A percentile compares a stretch with the other conserved stretches of the same genome.
These are phyloP conservation scores for Onychomys torridus DNA, from an alignment of 2,797 vertebrate genomes.

Conservation along the genomic window DNA sequence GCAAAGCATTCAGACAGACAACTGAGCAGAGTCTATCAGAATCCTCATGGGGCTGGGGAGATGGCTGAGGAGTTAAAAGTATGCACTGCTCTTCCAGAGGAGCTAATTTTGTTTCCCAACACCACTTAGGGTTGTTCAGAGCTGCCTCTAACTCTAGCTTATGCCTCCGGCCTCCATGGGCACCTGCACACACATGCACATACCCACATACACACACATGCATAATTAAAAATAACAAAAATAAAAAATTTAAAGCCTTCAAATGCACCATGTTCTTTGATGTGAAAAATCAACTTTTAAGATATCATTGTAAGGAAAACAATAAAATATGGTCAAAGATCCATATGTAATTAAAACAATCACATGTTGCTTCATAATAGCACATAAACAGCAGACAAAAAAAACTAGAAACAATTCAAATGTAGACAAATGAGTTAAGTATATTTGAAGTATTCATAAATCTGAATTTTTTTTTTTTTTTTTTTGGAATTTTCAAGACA, in stretches of 20 bases:
- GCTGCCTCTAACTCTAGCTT: background rate
- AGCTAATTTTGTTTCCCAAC: no score
- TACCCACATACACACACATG: background rate
- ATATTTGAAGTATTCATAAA: background rate
- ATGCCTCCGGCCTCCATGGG: background rate
- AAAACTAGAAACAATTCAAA: background rate
- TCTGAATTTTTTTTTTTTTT: background rate
- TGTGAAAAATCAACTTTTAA: background rate
- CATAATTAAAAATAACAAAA: background rate
- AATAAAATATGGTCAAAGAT: background rate
- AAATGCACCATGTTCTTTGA: background rate
- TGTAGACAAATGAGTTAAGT: background rate
- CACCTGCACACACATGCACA: background rate
- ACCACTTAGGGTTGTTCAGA: background rate
- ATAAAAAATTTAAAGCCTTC: background rate
- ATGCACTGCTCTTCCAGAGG: background rate
- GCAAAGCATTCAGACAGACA: background rate
- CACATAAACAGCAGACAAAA: background rate
- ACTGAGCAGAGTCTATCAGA: background rate
- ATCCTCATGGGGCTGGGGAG: background rate
- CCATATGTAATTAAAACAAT: background rate
- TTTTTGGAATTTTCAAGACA: no score
- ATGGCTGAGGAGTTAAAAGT: background rate
- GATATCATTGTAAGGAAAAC: background rate
- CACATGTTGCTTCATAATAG: background rate